Conservation (phyloP, 2,113 vertebrate species). For the Syngnathus floridae region DNA sequence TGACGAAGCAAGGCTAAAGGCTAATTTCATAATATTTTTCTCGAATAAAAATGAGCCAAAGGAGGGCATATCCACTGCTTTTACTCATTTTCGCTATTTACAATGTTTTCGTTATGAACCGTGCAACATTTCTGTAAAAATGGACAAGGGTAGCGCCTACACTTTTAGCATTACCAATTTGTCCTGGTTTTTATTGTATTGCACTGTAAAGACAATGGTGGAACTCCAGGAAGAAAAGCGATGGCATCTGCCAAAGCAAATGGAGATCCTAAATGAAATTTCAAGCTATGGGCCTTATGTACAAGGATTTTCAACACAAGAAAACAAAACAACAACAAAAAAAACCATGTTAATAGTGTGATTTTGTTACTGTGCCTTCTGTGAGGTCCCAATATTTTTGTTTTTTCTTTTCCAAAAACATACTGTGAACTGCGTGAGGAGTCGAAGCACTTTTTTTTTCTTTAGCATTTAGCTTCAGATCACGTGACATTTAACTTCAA, state of each 20-base stretch:
- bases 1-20: neutral
- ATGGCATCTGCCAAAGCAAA: no score
- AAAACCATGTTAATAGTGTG: neutral
- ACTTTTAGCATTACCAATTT: neutral
- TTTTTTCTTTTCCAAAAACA: conserved; percentile 11
- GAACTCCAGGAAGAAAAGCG: no score
- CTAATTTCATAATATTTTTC: neutral
- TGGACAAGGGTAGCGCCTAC: neutral
- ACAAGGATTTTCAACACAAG: neutral
- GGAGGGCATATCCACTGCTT: neutral
- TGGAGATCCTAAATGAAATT: neutral
- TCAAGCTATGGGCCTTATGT: neutral
- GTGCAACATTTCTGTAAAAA: neutral
- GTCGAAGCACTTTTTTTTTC: neutral
- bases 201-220: no score
- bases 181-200: neutral
- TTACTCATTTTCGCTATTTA: neutral
- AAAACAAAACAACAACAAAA: neutral
- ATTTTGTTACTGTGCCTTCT: conserved; percentile 1
- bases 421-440: conserved; percentile 26
- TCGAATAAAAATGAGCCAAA: neutral
- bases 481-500: neutral
- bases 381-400: neutral
- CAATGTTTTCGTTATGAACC: neutral
- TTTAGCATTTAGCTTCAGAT: neutral